These are phyloP conservation scores for Orthosia gracilis DNA, from an alignment of 2,888 invertebrate genomes.

Conservation along the genomic window DNA sequence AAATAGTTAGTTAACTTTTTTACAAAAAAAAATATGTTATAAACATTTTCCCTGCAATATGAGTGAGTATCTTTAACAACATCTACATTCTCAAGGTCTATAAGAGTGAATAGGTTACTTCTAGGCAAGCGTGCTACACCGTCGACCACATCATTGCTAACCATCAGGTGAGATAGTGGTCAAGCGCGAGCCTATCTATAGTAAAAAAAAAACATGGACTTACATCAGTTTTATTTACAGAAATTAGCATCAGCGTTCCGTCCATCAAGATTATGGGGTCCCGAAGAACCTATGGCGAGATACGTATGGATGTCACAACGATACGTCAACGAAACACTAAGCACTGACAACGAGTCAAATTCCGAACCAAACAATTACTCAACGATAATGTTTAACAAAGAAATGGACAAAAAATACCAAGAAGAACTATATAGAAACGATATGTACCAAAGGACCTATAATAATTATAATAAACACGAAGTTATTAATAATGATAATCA, in stretches of 20 bases:
- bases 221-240: slow-evolving; percentile 70
- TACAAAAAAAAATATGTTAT: too few relatives aligned
- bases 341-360: slow-evolving; percentile 77
- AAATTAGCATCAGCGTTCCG: slow-evolving; percentile 86
- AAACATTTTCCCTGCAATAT: too few relatives aligned
- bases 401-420: slow-evolving; percentile 77
- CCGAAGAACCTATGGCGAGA: slow-evolving; percentile 87
- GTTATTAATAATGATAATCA: slow-evolving; percentile 67
- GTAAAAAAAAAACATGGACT: too few relatives aligned
- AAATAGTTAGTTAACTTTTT: too few relatives aligned
- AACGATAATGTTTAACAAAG: slow-evolving; percentile 77
- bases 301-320: slow-evolving; percentile 89
- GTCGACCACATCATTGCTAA: too few relatives aligned
- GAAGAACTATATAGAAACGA: slow-evolving; percentile 78
- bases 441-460: slow-evolving; percentile 76
- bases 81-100: too few relatives aligned
- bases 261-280: slow-evolving; percentile 88
- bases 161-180: too few relatives aligned
- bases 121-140: too few relatives aligned
- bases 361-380: slow-evolving; percentile 81
- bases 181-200: too few relatives aligned
- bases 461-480: slow-evolving; percentile 75
- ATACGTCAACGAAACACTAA: slow-evolving; percentile 79
- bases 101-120: too few relatives aligned
- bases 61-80: too few relatives aligned